Conservation (phyloP, 2,113 vertebrate genomes). For the Phaetusa simplex region DNA sequence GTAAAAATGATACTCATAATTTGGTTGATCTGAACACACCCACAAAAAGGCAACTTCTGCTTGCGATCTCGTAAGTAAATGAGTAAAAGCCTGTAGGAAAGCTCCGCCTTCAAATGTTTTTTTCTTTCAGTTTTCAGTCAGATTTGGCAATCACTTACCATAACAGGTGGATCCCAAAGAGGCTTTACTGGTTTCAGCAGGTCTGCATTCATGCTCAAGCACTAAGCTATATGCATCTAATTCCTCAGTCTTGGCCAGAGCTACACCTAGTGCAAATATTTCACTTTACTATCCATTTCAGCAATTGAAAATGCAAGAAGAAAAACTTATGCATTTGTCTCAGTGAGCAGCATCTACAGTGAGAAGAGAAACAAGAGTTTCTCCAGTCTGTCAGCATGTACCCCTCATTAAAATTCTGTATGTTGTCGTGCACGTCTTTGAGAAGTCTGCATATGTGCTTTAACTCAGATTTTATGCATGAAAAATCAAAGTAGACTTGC, state of each 20-base stretch:
- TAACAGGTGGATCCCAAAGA: neutral
- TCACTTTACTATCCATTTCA: neutral
- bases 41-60: neutral
- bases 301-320: neutral
- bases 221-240: neutral
- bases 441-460: neutral
- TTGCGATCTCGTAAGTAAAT: neutral
- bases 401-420: neutral
- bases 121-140: neutral
- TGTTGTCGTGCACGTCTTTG: neutral
- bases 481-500: neutral
- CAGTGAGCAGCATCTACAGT: neutral
- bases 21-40: conserved; percentile 1
- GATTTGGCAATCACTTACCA: neutral
- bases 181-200: neutral
- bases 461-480: neutral
- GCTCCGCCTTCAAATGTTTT: neutral
- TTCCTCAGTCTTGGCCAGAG: neutral
- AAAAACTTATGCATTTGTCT: neutral
- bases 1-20: conserved; percentile 22
- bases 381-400: neutral
- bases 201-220: neutral
- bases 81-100: neutral
- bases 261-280: neutral
- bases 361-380: neutral